Percentiles rank a stretch among this genome's conserved stretches.
These are phyloP conservation scores for Nymphalis polychloros DNA, from an alignment of 2,888 invertebrate genomes.

Conservation along the genomic window DNA sequence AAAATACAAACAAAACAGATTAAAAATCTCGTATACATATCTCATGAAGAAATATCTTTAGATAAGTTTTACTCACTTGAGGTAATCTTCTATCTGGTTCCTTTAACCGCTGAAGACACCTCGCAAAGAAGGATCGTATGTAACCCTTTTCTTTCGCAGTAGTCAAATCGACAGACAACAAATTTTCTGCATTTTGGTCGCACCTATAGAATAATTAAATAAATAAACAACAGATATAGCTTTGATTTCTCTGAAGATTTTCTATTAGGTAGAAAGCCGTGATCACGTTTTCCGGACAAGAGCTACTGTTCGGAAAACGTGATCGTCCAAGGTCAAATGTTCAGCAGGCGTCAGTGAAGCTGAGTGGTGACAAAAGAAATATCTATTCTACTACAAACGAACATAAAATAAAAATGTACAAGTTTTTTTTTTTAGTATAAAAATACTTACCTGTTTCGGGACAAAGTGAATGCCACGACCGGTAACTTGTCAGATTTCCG, in stretches of 20 bases:
- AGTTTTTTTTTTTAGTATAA: too few species aligned
- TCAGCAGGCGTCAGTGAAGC: too few species aligned
- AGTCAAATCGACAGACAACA: slow-evolving; percentile 89
- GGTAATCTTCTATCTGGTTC: slow-evolving; percentile 93
- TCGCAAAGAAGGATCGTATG: slow-evolving; percentile 92
- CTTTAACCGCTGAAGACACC: slow-evolving; percentile 90
- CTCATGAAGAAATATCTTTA: background rate
- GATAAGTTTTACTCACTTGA: slow-evolving; percentile 80
- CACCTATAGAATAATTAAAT: slow-evolving; percentile 59
- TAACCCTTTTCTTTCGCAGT: slow-evolving; percentile 91
- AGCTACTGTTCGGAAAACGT: too few species aligned
- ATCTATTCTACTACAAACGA: too few species aligned
- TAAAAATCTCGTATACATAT: background rate
- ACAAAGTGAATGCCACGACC: slow-evolving; percentile 96
- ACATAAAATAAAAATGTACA: too few species aligned
- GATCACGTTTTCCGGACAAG: too few species aligned
- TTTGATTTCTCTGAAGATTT: too few species aligned
- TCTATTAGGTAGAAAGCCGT: too few species aligned
- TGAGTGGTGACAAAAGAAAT: too few species aligned
- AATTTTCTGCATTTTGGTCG: slow-evolving; percentile 81
- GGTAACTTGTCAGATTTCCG: slow-evolving; percentile 92
- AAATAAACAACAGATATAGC: background rate
- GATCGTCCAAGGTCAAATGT: too few species aligned
- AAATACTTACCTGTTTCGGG: slow-evolving; percentile 86
- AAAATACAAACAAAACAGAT: too few species aligned